Percentiles rank a stretch among this genome's conserved stretches.
Conservation (phyloP, 2,113 vertebrate genomes). For the Catharus minimus region DNA sequence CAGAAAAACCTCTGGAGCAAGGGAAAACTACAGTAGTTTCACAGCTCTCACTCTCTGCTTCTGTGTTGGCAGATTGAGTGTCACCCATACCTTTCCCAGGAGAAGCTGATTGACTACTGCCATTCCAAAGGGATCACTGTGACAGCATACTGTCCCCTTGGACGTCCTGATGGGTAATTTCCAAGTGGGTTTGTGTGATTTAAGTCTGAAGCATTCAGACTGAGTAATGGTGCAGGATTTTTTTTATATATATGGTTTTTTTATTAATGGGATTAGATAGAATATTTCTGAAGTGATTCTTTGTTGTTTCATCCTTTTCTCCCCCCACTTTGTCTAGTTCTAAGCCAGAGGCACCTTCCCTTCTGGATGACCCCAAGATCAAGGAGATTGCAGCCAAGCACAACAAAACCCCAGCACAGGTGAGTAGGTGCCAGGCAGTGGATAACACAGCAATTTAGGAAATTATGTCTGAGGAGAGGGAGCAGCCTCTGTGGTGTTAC, state of each 20-base stretch:
- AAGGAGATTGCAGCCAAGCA: slow-evolving; percentile 83
- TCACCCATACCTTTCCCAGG: slow-evolving; percentile 90
- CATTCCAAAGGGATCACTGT: slow-evolving; percentile 87
- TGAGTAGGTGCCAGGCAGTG: background rate
- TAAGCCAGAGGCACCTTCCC: slow-evolving; percentile 75
- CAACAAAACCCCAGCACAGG: slow-evolving; percentile 88
- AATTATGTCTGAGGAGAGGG: background rate
- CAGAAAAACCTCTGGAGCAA: background rate
- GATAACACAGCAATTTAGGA: background rate
- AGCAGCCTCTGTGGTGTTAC: background rate
- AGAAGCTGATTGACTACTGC: slow-evolving; percentile 89
- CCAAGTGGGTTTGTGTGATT: background rate
- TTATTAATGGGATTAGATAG: background rate
- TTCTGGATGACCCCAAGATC: slow-evolving; percentile 84
- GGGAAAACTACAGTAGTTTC: background rate
- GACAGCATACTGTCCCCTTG: slow-evolving; percentile 94
- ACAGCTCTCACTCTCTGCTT: background rate
- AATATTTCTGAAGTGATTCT: background rate
- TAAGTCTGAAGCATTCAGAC: background rate
- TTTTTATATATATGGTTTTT: background rate
- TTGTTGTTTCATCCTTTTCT: background rate
- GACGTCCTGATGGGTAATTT: slow-evolving; percentile 89
- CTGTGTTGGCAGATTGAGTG: slow-evolving; percentile 83
- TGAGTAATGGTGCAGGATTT: background rate
- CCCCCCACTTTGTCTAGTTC: slow-evolving; percentile 57